Evolutionary conservation across 1,140 invertebrate genomes (phyloP).

Genomic region (Muscidifurax raptorellus): DNA sequence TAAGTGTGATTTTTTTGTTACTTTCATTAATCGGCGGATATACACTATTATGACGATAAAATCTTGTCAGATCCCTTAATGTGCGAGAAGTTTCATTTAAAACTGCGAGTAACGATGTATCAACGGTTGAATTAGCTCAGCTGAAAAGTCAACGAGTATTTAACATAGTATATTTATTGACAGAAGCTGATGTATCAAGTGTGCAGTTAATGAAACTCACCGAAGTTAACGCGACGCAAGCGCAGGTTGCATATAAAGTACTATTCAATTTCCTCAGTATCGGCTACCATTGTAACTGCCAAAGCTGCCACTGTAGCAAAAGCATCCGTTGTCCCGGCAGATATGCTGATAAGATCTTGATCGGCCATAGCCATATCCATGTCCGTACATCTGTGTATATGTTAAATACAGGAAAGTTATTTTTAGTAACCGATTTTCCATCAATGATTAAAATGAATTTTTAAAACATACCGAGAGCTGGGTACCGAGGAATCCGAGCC

Average conservation of each 20-base stretch:
- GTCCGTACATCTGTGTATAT: conserved; percentile 2
- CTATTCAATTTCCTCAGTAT: conserved; percentile 7
- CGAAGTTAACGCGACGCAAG: neutral
- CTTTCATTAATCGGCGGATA: conserved; percentile 31
- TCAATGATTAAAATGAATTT: too few species aligned
- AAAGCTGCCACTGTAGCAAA: conserved; percentile 39
- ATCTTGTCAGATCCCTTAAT: neutral
- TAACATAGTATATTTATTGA: too few species aligned
- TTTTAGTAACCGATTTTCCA: too few species aligned
- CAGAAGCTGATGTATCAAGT: too few species aligned
- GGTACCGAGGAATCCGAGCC: conserved; percentile 24
- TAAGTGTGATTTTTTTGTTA: conserved; percentile 10
- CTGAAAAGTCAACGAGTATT: neutral
- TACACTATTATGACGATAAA: neutral
- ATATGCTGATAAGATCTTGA: conserved; percentile 51
- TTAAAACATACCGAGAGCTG: neutral
- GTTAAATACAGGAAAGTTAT: neutral
- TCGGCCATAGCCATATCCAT: conserved; percentile 38
- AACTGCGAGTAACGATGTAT: conserved; percentile 10
- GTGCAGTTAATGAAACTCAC: neutral
- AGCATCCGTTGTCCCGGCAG: conserved; percentile 36
- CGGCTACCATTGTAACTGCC: conserved; percentile 41
- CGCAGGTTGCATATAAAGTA: too few species aligned
- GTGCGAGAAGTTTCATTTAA: neutral
- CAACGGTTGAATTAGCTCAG: neutral